Evolutionary conservation across 2,113 vertebrate genomes (phyloP).

Genomic region (Camelus bactrianus): DNA sequence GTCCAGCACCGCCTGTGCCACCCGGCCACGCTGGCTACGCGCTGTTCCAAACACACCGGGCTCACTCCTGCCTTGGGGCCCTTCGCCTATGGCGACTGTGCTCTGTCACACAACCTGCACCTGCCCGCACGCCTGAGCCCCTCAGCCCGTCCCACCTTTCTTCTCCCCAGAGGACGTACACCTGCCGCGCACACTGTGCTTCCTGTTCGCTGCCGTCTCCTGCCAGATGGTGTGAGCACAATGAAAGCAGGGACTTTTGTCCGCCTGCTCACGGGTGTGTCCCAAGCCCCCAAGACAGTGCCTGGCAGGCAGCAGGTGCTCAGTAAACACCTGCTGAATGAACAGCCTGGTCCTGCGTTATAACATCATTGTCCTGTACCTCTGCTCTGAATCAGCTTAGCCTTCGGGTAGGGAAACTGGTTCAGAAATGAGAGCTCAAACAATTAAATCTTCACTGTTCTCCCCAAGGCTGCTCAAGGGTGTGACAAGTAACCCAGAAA

Average conservation of each 20-base stretch:
- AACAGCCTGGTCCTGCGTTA: neutral
- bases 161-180: neutral
- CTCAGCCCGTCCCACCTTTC: neutral
- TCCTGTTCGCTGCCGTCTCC: too few species aligned
- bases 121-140: rapidly evolving
- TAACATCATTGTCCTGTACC: neutral
- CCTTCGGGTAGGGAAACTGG: neutral
- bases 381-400: neutral
- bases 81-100: neutral
- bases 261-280: too few species aligned
- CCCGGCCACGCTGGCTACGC: neutral
- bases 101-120: neutral
- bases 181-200: rapidly evolving
- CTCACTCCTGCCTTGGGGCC: neutral
- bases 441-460: neutral
- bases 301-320: rapidly evolving
- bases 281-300: too few species aligned
- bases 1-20: too few species aligned
- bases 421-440: neutral
- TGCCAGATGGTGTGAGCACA: rapidly evolving
- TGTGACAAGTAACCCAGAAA: neutral
- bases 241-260: neutral
- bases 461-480: neutral
- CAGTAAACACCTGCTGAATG: rapidly evolving
- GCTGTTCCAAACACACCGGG: neutral